Base-by-base conservation (phyloP, 2,797 vertebrate genomes). In the Silurus lanzhouensis region DNA sequence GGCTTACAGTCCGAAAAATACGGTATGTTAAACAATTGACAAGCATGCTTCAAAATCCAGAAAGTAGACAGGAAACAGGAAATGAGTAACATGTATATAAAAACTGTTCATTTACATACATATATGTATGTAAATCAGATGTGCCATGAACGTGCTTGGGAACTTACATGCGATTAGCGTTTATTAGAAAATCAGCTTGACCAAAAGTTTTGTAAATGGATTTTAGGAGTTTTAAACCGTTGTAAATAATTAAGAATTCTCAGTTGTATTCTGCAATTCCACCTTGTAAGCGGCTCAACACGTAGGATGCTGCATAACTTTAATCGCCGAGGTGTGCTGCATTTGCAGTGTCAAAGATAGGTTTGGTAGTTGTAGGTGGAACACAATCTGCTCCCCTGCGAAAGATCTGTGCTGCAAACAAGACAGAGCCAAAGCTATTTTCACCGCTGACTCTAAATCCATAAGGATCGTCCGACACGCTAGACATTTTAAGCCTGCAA, bases 401-500 rank as follows among this genome's bases (percentile, higher is more conserved):
- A 81, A 57, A 87, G 71, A 66, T 52, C 58, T 70, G 17, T 81
- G 67, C 66, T 27, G 58, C 83, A 84, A 78, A 89, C 78, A 87
- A 64, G 67, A 83, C 76, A 76, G 75, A 81, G 79, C 70, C 84
- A 78, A 57, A 83, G 84, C 72, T 86, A 74, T 63, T 89, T 60
- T 86, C 83, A 81, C 81, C 74, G 13, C 88, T 72, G 81, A 83
- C 82, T 84, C 85, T 78, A 89, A 88, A 91, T 90, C 91, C 84
- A 66, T 83, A 61, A 57, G 82, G 71, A 91, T 91, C 90, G 82
- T 88, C 46, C 81, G 89, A 91, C 86, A 87, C 1, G 48, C 87
- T 88, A 88, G 85, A 83, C 77, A 74, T 83, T 85, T 87, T 89
- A 90, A 92, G 80, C 87, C 88, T 48, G 2, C 10, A 83, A 92